Evolutionary conservation across 2,797 vertebrate species (phyloP).

Genomic region (Paguma larvata): DNA sequence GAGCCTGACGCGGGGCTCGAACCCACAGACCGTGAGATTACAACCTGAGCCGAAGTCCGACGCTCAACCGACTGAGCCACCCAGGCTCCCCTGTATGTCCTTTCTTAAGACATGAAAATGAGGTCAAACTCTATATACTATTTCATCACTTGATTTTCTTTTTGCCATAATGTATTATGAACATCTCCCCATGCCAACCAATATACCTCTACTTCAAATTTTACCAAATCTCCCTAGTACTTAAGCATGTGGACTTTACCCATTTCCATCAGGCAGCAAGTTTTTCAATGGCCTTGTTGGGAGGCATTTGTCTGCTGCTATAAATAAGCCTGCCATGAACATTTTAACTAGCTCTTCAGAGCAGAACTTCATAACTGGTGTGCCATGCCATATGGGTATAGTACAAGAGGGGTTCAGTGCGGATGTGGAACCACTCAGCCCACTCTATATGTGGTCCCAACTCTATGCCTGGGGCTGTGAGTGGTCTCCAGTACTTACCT

Average conservation of each 20-base stretch:
- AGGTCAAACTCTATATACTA: not conserved
- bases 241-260: not conserved
- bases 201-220: not conserved
- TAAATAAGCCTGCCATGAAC: not conserved
- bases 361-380: not conserved
- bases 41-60: no score
- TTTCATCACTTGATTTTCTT: not conserved
- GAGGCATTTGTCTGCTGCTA: not conserved
- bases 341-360: no score
- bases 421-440: not conserved
- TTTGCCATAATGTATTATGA: not conserved
- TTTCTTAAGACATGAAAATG: slow-evolving; percentile 11
- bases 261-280: not conserved
- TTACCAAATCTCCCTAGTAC: not conserved
- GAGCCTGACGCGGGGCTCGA: no score
- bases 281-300: not conserved
- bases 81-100: not conserved
- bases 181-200: not conserved
- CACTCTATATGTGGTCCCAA: not conserved
- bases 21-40: no score
- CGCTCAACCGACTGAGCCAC: no score
- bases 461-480: not conserved
- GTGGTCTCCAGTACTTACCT: not conserved
- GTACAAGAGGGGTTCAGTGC: not conserved
- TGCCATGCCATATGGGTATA: fast-evolving